A percentile compares a stretch with the other conserved stretches of the same genome.
phyloP scores from a whole-genome alignment of 2,888 invertebrate genomes.

The Trichogramma dendrolimi region DNA sequence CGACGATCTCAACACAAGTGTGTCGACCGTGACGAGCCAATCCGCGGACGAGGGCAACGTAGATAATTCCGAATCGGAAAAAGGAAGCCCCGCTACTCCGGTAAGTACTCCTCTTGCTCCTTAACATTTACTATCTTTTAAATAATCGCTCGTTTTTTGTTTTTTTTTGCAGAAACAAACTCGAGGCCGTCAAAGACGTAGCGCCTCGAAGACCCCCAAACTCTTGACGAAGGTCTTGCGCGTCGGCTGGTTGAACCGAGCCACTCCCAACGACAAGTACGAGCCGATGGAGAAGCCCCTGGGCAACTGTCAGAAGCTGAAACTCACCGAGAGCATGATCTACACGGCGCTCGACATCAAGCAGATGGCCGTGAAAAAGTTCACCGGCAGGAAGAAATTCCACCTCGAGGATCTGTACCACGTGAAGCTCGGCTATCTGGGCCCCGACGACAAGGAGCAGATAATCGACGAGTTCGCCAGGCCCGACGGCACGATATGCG shows the following conservation, averaged over 20 bases:
- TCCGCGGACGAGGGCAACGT: too few species aligned
- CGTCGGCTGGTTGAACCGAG: slow-evolving; percentile 14
- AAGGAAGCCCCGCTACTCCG: too few species aligned
- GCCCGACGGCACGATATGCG: slow-evolving; percentile 1
- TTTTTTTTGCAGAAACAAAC: too few species aligned
- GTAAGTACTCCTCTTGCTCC: too few species aligned
- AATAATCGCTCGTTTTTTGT: too few species aligned
- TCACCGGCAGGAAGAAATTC: not conserved
- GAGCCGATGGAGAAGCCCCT: slow-evolving; percentile 3
- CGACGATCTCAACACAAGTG: too few species aligned
- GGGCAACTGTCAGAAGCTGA: slow-evolving; percentile 1
- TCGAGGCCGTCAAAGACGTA: too few species aligned
- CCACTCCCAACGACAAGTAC: not conserved
- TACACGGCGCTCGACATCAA: slow-evolving; percentile 5
- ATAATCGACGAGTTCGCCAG: not conserved
- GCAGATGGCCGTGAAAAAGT: not conserved
- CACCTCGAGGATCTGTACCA: not conserved
- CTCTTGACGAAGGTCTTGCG: slow-evolving; percentile 2
- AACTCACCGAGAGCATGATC: not conserved
- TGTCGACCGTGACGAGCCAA: too few species aligned
- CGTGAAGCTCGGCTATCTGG: not conserved
- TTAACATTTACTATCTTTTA: too few species aligned
- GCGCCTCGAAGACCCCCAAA: not conserved
- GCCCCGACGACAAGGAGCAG: not conserved
- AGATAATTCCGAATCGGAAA: too few species aligned